Evolutionary conservation across 1,140 invertebrate species (phyloP).

Genomic region (Heliconius melpomene): DNA sequence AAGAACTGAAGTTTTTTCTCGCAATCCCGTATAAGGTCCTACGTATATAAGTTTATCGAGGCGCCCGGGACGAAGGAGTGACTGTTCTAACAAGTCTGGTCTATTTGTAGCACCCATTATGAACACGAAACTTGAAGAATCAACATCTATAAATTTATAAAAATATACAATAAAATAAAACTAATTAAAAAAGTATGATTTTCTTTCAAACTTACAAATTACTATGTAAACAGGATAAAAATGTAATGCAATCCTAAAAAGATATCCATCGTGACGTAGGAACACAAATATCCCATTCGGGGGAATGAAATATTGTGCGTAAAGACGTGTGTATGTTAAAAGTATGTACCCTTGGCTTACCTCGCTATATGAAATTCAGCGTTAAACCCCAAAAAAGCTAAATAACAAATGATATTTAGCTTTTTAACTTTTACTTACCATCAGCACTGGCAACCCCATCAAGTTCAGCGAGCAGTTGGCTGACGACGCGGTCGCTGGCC

Average conservation of each 20-base stretch:
- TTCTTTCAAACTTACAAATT: too few relatives aligned
- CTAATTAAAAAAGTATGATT: too few relatives aligned
- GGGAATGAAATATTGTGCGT: too few relatives aligned
- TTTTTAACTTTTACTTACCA: conserved; percentile 35
- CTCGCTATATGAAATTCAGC: too few relatives aligned
- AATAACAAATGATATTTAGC: too few relatives aligned
- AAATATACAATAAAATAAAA: neutral
- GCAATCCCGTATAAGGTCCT: conserved; percentile 87
- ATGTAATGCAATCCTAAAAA: too few relatives aligned
- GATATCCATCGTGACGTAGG: too few relatives aligned
- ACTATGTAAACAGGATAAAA: too few relatives aligned
- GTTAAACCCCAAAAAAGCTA: too few relatives aligned
- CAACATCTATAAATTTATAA: conserved; percentile 51
- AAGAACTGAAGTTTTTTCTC: conserved; percentile 86
- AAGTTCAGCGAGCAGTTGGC: conserved; percentile 97
- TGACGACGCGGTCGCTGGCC: conserved; percentile 97
- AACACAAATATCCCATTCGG: too few relatives aligned
- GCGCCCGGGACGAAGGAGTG: conserved; percentile 94
- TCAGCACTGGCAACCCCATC: conserved; percentile 86
- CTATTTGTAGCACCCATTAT: conserved; percentile 98
- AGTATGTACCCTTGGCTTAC: too few relatives aligned
- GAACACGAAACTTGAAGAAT: conserved; percentile 84
- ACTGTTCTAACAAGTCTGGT: conserved; percentile 96
- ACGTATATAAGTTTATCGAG: conserved; percentile 97
- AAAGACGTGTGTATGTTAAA: too few relatives aligned